These are phyloP conservation scores for Pteronotus mesoamericanus DNA, from an alignment of 2,797 vertebrate genomes.

Conservation along the genomic window DNA sequence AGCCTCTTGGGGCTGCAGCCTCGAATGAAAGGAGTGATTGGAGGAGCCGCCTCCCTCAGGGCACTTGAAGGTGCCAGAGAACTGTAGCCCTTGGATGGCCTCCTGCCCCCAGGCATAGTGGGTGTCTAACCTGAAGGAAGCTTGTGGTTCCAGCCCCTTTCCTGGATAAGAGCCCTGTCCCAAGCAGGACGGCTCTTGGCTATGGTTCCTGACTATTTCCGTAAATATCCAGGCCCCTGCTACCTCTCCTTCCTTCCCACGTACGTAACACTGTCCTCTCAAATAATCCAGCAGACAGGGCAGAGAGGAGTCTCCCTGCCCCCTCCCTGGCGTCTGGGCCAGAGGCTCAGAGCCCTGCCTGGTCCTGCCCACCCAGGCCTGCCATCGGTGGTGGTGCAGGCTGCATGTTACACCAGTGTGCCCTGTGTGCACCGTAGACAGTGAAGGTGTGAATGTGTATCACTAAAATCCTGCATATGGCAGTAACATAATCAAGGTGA, in stretches of 20 bases:
- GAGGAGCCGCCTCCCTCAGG: neutral
- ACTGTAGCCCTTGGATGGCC: neutral
- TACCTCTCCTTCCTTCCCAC: neutral
- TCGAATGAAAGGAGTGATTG: neutral
- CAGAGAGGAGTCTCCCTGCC: neutral
- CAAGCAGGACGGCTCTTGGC: neutral
- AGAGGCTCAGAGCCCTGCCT: neutral
- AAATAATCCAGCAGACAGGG: neutral
- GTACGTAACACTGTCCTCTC: neutral
- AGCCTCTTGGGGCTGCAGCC: neutral
- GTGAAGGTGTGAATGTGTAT: neutral
- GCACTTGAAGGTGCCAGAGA: neutral
- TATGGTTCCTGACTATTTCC: neutral
- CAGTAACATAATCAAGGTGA: neutral
- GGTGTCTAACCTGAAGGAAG: neutral
- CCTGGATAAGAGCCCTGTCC: neutral
- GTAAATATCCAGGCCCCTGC: neutral
- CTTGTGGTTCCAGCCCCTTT: neutral
- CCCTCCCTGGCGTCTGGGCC: neutral
- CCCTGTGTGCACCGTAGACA: neutral
- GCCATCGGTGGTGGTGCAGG: neutral
- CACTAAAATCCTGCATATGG: neutral
- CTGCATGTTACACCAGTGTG: neutral
- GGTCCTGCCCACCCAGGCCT: neutral
- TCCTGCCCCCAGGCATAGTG: neutral